Percentiles rank a stretch among this genome's conserved stretches.
phyloP scores from a whole-genome alignment of 2,888 invertebrate genomes.

The Phyllotreta striolata region DNA sequence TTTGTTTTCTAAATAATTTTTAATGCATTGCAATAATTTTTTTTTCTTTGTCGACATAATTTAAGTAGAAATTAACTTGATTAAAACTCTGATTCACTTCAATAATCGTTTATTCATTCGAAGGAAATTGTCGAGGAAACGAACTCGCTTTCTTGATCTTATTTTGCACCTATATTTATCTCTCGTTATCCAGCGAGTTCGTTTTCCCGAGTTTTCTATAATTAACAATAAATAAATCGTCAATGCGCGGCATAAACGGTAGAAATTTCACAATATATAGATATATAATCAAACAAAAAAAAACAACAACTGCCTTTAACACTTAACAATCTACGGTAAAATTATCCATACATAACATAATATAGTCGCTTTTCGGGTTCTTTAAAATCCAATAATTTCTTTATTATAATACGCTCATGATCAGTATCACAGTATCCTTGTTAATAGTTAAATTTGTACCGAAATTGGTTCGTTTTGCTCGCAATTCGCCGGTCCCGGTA shows the following conservation, averaged over 20 bases:
- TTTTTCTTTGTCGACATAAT: too few species aligned
- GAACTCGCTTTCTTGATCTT: slow-evolving; percentile 23
- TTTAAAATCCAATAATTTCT: slow-evolving; percentile 23
- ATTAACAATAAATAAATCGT: slow-evolving; percentile 37
- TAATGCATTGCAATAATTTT: too few species aligned
- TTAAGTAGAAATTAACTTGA: background rate
- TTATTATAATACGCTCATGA: slow-evolving; percentile 35
- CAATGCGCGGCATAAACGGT: slow-evolving; percentile 43
- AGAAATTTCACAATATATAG: slow-evolving; percentile 38
- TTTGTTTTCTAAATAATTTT: too few species aligned
- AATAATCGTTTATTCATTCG: slow-evolving; percentile 25
- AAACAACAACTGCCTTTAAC: slow-evolving; percentile 39
- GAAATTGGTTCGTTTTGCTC: slow-evolving; percentile 39
- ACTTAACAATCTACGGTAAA: slow-evolving; percentile 22
- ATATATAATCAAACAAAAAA: slow-evolving; percentile 39
- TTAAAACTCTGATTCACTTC: slow-evolving; percentile 8
- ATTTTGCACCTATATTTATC: slow-evolving; percentile 51
- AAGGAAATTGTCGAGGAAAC: slow-evolving; percentile 8
- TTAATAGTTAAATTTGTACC: slow-evolving; percentile 39
- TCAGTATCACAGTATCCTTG: slow-evolving; percentile 53
- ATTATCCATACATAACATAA: slow-evolving; percentile 17
- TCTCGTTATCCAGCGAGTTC: slow-evolving; percentile 38
- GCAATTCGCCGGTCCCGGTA: slow-evolving; percentile 46
- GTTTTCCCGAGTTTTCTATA: slow-evolving; percentile 22
- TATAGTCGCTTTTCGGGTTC: slow-evolving; percentile 40